Base-by-base conservation (phyloP, 2,113 vertebrate genomes). In the Eurystomus gularis region DNA sequence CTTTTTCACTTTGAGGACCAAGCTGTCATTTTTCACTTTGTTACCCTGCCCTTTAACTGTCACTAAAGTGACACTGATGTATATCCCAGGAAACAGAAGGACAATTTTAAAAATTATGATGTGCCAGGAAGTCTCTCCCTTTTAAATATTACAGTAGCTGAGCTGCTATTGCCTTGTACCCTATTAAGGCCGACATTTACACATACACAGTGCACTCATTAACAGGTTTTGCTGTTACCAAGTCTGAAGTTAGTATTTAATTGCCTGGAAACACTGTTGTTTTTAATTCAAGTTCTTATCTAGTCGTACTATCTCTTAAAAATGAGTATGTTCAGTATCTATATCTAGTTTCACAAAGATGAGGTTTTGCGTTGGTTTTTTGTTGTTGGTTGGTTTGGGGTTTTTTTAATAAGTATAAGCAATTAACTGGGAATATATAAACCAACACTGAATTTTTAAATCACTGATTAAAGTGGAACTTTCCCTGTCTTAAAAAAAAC, bases 1-100 rank as follows among this genome's bases (percentile, higher is more conserved):
- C 44, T 86, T 92, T 51, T 90, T 71, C 90, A 88, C 80, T 94
- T 65, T 57, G 72, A 93, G 81, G 46, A 86, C 60, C 39, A n/a
- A 73, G 39, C 48, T 93, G 95, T 86, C 86, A 84, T 92, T 92
- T 93, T 75, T 94, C 72, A 93, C 90, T 95, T 78, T 72, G 90
- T 92, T 84, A 90, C 61, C 39, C 72, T 96, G 95, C 69, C 88
- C 82, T 97, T 93, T 88, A 93, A 64, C 86, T 91, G 90, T 87
- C 94, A 93, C 44, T 68, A 7, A 82, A 84, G 57, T 78, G 73
- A 93, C 90, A 92, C 64, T 96, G 90, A 96, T 58, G 66, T 35
- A 94, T 88, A 86, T 52, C 66, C 70, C 68, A 76, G 88, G 70
- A 96, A 96, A 92, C 48, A 76, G 85, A 72, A 91, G 18, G 46